Conservation (phyloP, 1,140 invertebrate species). For the Sweltsa coloradensis region DNA sequence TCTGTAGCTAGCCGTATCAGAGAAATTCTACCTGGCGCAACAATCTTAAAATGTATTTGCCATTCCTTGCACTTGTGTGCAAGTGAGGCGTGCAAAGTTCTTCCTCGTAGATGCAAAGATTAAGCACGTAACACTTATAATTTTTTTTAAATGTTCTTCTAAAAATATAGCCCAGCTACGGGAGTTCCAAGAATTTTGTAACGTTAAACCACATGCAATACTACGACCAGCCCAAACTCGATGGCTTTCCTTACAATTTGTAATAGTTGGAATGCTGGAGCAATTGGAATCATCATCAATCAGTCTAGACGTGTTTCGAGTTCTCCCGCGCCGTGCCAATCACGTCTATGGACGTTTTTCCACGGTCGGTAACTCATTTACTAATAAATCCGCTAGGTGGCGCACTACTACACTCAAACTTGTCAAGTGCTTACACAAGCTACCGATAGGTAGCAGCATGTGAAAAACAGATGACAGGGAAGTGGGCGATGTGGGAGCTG, state of each 20-base stretch:
- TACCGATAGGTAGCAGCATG: too few relatives aligned
- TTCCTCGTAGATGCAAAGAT: neutral
- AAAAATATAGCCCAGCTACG: neutral
- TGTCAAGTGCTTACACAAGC: too few relatives aligned
- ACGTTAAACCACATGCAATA: conserved; percentile 4
- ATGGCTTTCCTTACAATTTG: conserved; percentile 12
- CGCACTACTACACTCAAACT: too few relatives aligned
- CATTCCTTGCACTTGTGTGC: conserved; percentile 25
- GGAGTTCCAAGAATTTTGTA: conserved; percentile 10
- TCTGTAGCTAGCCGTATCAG: conserved; percentile 22
- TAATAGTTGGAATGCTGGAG: too few relatives aligned
- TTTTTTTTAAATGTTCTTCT: neutral
- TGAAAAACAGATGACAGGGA: too few relatives aligned
- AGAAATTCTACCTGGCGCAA: conserved; percentile 22
- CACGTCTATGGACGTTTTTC: too few relatives aligned
- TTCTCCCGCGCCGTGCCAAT: too few relatives aligned
- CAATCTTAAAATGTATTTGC: conserved; percentile 26
- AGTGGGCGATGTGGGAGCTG: too few relatives aligned
- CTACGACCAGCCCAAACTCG: neutral
- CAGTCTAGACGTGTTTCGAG: too few relatives aligned
- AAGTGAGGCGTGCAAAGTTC: conserved; percentile 17
- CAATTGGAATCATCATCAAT: too few relatives aligned
- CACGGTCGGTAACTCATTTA: too few relatives aligned
- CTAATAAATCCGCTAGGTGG: too few relatives aligned
- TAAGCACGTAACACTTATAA: neutral